Conservation (phyloP, 2,888 invertebrate species). For the Hyposoter dolosus region DNA sequence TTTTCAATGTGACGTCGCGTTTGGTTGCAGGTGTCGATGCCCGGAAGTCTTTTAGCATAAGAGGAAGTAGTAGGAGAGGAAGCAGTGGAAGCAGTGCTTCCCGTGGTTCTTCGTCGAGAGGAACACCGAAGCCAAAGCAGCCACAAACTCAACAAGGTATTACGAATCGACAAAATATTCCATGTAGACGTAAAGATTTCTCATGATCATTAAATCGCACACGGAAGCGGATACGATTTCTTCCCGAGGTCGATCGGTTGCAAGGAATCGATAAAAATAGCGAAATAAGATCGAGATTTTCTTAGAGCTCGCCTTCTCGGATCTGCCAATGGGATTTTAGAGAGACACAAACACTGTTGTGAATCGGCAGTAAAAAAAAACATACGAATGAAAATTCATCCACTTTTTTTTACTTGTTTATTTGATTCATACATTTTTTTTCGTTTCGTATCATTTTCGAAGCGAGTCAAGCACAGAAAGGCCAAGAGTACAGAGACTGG, state of each 20-base stretch:
- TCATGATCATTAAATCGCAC: constrained; percentile 45
- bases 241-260: background rate
- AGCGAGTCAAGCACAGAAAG: constrained; percentile 68
- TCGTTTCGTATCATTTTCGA: constrained; percentile 38
- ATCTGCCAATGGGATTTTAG: background rate
- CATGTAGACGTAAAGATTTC: background rate
- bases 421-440: constrained; percentile 16
- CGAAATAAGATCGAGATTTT: too few relatives aligned
- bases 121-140: constrained; percentile 70
- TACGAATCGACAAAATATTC: background rate
- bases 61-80: constrained; percentile 73
- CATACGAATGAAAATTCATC: background rate
- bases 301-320: background rate
- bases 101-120: constrained; percentile 66
- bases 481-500: constrained; percentile 72
- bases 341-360: background rate
- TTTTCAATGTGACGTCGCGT: constrained; percentile 12
- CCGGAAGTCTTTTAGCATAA: constrained; percentile 70
- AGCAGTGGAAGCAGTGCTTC: constrained; percentile 69
- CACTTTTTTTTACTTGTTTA: constrained; percentile 3
- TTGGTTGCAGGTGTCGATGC: constrained; percentile 72
- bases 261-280: background rate
- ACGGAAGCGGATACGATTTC: constrained; percentile 8
- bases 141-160: constrained; percentile 67
- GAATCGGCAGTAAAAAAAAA: background rate